These are phyloP conservation scores for Hipparchia semele DNA, from an alignment of 2,888 invertebrate genomes.

Conservation along the genomic window DNA sequence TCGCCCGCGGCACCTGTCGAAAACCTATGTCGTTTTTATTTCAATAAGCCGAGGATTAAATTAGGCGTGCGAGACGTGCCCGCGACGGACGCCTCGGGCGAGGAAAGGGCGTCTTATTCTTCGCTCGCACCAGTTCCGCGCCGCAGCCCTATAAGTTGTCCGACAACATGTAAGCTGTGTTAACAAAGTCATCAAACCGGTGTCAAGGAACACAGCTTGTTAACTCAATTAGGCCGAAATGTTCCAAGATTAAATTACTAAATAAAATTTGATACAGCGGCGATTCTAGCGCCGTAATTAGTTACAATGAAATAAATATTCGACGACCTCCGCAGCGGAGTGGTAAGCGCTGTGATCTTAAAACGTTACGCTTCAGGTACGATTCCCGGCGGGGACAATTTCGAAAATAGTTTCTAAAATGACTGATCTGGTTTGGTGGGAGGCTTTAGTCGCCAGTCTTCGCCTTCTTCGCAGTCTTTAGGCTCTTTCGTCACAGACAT, in stretches of 20 bases:
- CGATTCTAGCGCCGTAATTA: background rate
- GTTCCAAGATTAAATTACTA: constrained; percentile 21
- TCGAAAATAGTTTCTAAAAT: too few species aligned
- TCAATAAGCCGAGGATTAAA: constrained; percentile 82
- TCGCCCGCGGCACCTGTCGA: constrained; percentile 76
- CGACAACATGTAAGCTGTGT: constrained; percentile 45
- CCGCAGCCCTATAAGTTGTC: constrained; percentile 27
- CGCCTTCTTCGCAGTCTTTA: too few species aligned
- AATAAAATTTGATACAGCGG: constrained; percentile 18
- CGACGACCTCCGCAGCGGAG: too few species aligned
- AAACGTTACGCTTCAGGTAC: too few species aligned
- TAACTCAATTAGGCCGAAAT: constrained; percentile 25
- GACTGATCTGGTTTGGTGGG: too few species aligned
- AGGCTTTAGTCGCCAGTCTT: too few species aligned
- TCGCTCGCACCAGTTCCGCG: constrained; percentile 40
- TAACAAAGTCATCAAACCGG: constrained; percentile 30
- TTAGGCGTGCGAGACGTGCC: constrained; percentile 76
- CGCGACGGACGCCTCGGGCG: constrained; percentile 50
- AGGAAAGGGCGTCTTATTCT: constrained; percentile 55
- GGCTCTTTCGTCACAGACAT: too few species aligned
- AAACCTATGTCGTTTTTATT: constrained; percentile 83
- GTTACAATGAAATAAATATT: background rate
- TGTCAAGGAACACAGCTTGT: constrained; percentile 21
- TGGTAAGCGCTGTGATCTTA: too few species aligned
- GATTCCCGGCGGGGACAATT: too few species aligned